These are phyloP conservation scores for Engraulis encrasicolus DNA, from an alignment of 2,113 vertebrate species.

Conservation along the genomic window DNA sequence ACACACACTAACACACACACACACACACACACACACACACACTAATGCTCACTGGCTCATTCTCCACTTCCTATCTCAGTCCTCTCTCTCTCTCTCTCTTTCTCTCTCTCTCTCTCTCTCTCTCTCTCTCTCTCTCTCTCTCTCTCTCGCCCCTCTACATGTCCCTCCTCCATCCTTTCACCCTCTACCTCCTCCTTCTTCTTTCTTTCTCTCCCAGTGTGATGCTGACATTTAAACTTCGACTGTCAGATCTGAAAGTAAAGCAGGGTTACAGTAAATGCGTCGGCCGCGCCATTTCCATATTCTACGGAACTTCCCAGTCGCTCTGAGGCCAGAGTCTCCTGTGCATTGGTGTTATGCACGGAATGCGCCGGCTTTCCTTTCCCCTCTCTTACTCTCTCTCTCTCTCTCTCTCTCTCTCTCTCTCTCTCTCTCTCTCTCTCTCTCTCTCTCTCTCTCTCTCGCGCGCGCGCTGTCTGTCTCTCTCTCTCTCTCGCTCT, in stretches of 20 bases:
- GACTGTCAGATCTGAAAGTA: neutral
- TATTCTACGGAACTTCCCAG: neutral
- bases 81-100: constrained; percentile 21
- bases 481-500: neutral
- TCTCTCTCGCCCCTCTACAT: constrained; percentile 28
- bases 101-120: constrained; percentile 24
- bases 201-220: no score
- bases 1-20: constrained; percentile 37
- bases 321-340: neutral
- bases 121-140: constrained; percentile 16
- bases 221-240: constrained; percentile 25
- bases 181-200: constrained; percentile 26
- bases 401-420: constrained; percentile 39
- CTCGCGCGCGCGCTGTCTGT: constrained; percentile 29
- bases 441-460: neutral
- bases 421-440: neutral
- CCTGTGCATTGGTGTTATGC: neutral
- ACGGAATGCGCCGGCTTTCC: constrained; percentile 24
- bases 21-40: constrained; percentile 40
- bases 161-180: neutral
- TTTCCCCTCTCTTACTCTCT: constrained; percentile 42
- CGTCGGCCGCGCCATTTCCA: neutral
- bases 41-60: constrained; percentile 36
- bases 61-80: constrained; percentile 11
- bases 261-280: constrained; percentile 4